These are phyloP conservation scores for Smittia sp. DNA, from an alignment of 2,888 invertebrate species.

Conservation along the genomic window DNA sequence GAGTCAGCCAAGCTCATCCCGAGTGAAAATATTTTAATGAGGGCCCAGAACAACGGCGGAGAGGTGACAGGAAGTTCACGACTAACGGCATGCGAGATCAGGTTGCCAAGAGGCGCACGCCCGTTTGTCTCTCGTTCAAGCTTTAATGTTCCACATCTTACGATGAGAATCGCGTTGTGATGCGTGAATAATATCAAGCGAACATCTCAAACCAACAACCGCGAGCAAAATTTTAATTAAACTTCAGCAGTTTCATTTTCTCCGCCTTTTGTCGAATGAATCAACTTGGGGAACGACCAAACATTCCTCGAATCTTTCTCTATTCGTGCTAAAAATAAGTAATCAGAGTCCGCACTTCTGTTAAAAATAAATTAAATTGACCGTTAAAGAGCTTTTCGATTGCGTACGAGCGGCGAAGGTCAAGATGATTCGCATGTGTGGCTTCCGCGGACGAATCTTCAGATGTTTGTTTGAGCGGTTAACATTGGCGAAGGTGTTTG, in stretches of 20 bases:
- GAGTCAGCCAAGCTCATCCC: background rate
- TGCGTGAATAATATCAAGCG: constrained; percentile 3
- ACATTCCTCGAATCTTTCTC: background rate
- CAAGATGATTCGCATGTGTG: background rate
- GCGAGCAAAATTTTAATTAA: background rate
- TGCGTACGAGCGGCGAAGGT: background rate
- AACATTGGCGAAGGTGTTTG: background rate
- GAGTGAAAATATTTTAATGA: constrained; percentile 9
- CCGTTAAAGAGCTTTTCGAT: background rate
- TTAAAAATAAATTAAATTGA: constrained; percentile 5
- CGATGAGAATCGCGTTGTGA: background rate
- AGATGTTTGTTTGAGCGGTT: background rate
- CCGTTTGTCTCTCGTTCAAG: no score
- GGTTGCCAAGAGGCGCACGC: no score
- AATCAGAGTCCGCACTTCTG: background rate
- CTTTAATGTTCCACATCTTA: background rate
- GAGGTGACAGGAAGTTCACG: no score
- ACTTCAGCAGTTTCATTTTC: background rate
- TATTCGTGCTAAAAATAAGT: background rate
- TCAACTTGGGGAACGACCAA: no score
- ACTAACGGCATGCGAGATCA: no score
- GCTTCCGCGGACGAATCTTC: background rate
- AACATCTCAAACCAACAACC: background rate
- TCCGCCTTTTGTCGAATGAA: background rate
- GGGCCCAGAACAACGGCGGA: background rate